Evolutionary conservation across 1,140 invertebrate genomes (phyloP), one percentile per base, ranked within the genome.

Genomic region (Cydia pomonella): DNA sequence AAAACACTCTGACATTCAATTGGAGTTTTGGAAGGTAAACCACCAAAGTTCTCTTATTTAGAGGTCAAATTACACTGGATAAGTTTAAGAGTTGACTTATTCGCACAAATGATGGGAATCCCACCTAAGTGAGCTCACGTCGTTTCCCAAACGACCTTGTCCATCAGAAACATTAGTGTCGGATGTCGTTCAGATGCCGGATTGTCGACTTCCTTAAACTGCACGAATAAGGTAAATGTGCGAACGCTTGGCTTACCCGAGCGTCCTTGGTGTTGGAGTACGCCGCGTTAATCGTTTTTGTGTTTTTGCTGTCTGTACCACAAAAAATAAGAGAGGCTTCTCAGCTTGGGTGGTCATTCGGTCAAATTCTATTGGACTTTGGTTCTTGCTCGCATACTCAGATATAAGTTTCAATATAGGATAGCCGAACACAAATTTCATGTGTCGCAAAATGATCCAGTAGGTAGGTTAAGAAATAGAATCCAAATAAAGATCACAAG

Each of bases 191-290:
- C 29, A 69, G 29, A 69, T 33, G 64, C 63, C 63, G 63, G 63
- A 64, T 64, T 64, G 64, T 69, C 64, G 64, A 38, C 64, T 69
- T 69, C 64, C 64, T 69, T 66, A 66, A 66, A 66, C 63, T 69
- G 27, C 27, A 21, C 64, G 29, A 7, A 69, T 69, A 33, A 69
- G 64, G 64, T 18, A 69, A 69, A 69, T 66, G 5, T 18, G 72
- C 72, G 73, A 16, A 27, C 47, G 21, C 18, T 50, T n/a, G 27
- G 25, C 63, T 66, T 29, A 23, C 63, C 3, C 25, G 63, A 29
- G 23, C n/a, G 64, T 33, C 29, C 18, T 33, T 33, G 64, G 27
- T 50, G 47, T 18, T 18, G n/a, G 4, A 10, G 64, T 4, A 16
- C 27, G 7, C 9, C 4, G 29, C 18, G n/a, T 69, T 33, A 18